phyloP scores from a whole-genome alignment of 1,140 invertebrate genomes.

The Zaprionus taronus region DNA sequence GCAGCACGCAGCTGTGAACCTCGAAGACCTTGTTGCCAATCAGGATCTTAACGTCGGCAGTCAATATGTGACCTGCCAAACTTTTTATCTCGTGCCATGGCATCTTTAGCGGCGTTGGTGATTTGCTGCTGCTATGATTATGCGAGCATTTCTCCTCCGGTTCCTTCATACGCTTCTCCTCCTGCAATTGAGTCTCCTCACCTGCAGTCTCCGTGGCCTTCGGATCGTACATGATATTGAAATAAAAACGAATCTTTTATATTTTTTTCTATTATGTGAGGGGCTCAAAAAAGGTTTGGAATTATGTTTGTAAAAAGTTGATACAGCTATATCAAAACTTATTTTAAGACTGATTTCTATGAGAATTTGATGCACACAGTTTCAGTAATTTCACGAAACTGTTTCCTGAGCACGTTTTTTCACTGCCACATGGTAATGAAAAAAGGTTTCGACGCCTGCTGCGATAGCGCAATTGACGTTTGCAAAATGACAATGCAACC shows the following conservation, averaged over 20 bases:
- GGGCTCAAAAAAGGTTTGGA: not conserved
- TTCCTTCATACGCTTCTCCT: not conserved
- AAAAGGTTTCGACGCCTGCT: not conserved
- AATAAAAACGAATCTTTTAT: not conserved
- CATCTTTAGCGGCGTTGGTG: not conserved
- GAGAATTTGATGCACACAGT: constrained; percentile 5
- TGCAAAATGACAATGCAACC: not conserved
- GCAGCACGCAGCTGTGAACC: constrained; percentile 3
- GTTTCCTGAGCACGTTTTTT: not conserved
- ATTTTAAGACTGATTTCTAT: not conserved
- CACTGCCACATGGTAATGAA: not conserved
- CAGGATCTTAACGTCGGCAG: not conserved
- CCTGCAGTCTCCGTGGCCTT: not conserved
- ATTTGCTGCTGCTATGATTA: not conserved
- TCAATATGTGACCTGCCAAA: not conserved
- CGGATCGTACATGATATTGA: not conserved
- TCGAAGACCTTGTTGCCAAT: constrained; percentile 3
- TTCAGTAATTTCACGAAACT: not conserved
- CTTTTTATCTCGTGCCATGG: not conserved
- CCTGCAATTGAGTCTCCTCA: not conserved
- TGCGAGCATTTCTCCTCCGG: not conserved
- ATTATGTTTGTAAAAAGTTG: not conserved
- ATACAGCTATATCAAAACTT: not conserved
- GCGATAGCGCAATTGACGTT: not conserved
- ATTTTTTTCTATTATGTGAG: not conserved